These are phyloP conservation scores for Episyrphus balteatus DNA, from an alignment of 1,140 invertebrate species.

Conservation along the genomic window DNA sequence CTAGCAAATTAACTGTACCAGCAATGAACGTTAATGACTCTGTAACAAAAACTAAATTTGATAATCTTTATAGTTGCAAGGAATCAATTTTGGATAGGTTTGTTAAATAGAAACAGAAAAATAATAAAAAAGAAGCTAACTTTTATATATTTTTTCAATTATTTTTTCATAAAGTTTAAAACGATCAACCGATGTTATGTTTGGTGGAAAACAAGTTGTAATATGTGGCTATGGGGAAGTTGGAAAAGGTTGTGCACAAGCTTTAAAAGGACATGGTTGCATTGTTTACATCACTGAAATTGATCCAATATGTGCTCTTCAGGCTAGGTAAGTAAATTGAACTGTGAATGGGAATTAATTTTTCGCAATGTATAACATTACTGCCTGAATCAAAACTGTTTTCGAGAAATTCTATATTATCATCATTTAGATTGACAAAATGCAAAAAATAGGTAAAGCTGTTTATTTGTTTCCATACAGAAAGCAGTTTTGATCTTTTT, in stretches of 20 bases:
- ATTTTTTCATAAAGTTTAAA: slow-evolving; percentile 20
- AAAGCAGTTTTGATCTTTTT: too few species aligned
- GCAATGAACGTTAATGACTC: slow-evolving; percentile 99
- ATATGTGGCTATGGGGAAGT: slow-evolving; percentile 98
- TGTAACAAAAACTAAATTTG: slow-evolving; percentile 98
- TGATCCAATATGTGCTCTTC: slow-evolving; percentile 94
- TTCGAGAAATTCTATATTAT: too few species aligned
- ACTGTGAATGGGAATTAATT: too few species aligned
- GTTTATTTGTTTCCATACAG: too few species aligned
- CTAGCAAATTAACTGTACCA: slow-evolving; percentile 87
- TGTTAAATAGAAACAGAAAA: not conserved
- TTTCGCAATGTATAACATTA: too few species aligned
- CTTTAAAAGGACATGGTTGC: slow-evolving; percentile 87
- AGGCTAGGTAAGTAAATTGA: slow-evolving; percentile 45
- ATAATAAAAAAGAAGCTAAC: not conserved
- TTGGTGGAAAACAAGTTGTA: slow-evolving; percentile 93
- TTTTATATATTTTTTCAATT: slow-evolving; percentile 2
- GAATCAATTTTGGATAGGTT: slow-evolving; percentile 30
- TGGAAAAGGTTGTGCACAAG: slow-evolving; percentile 93
- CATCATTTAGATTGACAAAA: too few species aligned
- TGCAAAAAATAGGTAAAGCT: too few species aligned
- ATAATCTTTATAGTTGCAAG: slow-evolving; percentile 50
- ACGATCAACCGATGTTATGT: slow-evolving; percentile 74
- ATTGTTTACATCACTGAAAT: slow-evolving; percentile 95
- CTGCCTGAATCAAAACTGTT: too few species aligned